phyloP scores from a whole-genome alignment of 1,140 invertebrate species.

The Drosophila eugracilis region DNA sequence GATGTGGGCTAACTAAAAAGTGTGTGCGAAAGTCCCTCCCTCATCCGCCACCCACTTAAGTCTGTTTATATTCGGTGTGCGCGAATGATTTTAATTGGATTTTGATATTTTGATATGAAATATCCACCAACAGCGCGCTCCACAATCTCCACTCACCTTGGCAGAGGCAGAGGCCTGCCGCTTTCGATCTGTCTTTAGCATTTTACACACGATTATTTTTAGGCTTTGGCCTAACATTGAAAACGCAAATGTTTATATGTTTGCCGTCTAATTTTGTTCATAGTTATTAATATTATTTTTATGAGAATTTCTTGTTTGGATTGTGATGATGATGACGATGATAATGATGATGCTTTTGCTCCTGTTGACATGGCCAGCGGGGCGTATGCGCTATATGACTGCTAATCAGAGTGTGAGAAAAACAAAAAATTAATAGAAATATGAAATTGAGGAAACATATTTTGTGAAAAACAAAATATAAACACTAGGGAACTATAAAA shows the following conservation, averaged over 20 bases:
- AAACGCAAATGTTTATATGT: slow-evolving; percentile 60
- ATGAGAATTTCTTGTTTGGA: slow-evolving; percentile 45
- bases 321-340: too few species aligned
- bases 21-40: slow-evolving; percentile 24
- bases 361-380: slow-evolving; percentile 46
- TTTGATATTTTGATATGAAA: slow-evolving; percentile 65
- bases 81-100: slow-evolving; percentile 79
- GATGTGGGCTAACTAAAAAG: slow-evolving; percentile 30
- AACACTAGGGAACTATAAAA: slow-evolving; percentile 15
- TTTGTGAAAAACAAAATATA: too few species aligned
- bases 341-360: slow-evolving; percentile 14
- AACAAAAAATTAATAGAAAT: not conserved
- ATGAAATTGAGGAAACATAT: not conserved
- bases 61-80: slow-evolving; percentile 63
- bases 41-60: slow-evolving; percentile 27
- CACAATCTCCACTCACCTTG: slow-evolving; percentile 48
- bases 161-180: slow-evolving; percentile 51
- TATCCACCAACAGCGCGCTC: slow-evolving; percentile 14
- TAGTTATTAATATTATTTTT: slow-evolving; percentile 62
- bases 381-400: slow-evolving; percentile 60
- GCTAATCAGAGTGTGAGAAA: slow-evolving; percentile 20
- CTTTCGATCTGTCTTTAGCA: slow-evolving; percentile 58
- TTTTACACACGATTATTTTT: slow-evolving; percentile 72
- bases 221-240: slow-evolving; percentile 72
- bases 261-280: slow-evolving; percentile 63